phyloP scores from a whole-genome alignment of 2,113 vertebrate genomes.

The Trogon surrucura region DNA sequence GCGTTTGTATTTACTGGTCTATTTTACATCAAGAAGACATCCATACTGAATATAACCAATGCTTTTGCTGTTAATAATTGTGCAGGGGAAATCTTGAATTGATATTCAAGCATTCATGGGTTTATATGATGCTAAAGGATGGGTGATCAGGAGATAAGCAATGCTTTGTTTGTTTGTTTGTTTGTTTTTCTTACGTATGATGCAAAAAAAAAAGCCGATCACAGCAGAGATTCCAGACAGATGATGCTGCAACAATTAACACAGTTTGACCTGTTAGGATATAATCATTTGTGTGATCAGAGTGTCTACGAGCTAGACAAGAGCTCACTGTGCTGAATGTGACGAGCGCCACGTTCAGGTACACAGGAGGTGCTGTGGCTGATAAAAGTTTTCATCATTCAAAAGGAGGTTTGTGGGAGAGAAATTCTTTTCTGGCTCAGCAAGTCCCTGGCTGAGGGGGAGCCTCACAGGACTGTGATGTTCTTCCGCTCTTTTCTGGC shows the following conservation, averaged over 20 bases:
- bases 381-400: neutral
- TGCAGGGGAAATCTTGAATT: neutral
- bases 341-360: neutral
- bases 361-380: neutral
- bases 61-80: neutral
- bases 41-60: neutral
- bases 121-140: neutral
- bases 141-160: neutral
- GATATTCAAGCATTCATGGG: neutral
- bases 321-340: neutral
- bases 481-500: neutral
- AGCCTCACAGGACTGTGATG: fast-evolving
- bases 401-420: fast-evolving
- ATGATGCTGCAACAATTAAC: neutral
- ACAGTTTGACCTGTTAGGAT: fast-evolving
- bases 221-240: neutral
- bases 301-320: neutral
- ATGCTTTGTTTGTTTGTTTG: neutral
- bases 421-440: neutral
- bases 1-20: neutral
- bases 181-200: neutral
- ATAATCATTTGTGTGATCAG: fast-evolving
- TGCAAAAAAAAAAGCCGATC: neutral
- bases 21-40: neutral
- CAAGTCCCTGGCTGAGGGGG: neutral